These are phyloP conservation scores for Taenioides sp. DNA, from an alignment of 2,797 vertebrate species.

Conservation along the genomic window DNA sequence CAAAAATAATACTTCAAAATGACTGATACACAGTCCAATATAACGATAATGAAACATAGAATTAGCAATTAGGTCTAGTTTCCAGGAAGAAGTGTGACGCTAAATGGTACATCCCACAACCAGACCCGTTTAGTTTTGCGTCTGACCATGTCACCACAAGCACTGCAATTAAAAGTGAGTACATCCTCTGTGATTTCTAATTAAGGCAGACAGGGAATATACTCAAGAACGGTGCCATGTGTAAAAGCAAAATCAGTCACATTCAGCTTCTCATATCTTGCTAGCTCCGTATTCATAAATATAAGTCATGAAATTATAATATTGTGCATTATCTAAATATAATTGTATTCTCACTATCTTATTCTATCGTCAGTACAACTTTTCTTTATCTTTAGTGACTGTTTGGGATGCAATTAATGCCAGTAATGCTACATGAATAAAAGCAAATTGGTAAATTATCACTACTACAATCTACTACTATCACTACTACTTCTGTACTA, in stretches of 20 bases:
- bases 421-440: background rate
- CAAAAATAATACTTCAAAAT: background rate
- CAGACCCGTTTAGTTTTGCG: slow-evolving; percentile 10
- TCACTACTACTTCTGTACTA: too few relatives aligned
- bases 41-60: background rate
- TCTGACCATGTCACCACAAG: slow-evolving; percentile 7
- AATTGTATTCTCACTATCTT: background rate
- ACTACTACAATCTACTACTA: background rate
- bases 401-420: background rate
- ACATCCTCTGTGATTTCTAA: slow-evolving; percentile 22
- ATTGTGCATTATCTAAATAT: background rate
- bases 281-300: background rate
- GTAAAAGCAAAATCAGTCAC: background rate
- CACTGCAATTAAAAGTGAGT: slow-evolving; percentile 21
- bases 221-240: background rate
- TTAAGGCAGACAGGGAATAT: background rate
- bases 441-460: background rate
- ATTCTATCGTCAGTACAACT: background rate
- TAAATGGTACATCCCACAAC: background rate
- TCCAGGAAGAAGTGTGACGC: background rate
- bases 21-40: background rate
- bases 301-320: background rate
- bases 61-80: background rate
- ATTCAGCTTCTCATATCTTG: background rate
- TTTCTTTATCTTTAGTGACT: background rate